These are phyloP conservation scores for Clunio marinus DNA, from an alignment of 2,888 invertebrate genomes.

Conservation along the genomic window DNA sequence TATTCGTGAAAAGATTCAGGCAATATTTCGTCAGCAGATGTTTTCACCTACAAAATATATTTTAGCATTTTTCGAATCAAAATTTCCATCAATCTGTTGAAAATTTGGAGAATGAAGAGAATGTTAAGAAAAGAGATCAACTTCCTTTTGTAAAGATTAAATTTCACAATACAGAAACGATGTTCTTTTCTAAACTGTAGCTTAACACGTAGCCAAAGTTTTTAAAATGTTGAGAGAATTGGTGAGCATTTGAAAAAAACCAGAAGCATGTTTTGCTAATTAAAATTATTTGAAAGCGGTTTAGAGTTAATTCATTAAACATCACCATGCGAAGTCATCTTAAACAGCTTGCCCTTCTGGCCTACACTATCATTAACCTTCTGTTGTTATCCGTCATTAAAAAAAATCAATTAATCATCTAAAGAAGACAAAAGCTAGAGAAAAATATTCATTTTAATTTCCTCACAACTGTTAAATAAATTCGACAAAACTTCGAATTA, in stretches of 20 bases:
- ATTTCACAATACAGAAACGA: constrained; percentile 16
- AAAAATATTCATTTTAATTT: not conserved
- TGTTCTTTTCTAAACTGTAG: too few species aligned
- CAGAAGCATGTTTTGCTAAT: too few species aligned
- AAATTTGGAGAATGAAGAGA: constrained; percentile 13
- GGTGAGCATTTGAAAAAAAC: too few species aligned
- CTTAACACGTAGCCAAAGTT: too few species aligned
- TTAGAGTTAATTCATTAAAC: too few species aligned
- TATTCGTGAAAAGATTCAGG: not conserved
- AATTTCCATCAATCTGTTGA: not conserved
- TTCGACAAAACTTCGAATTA: not conserved
- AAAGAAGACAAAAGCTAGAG: constrained; percentile 10
- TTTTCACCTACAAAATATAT: constrained; percentile 1
- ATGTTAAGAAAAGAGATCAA: not conserved
- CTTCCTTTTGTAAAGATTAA: constrained; percentile 21
- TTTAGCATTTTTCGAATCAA: not conserved
- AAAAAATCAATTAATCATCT: constrained; percentile 25
- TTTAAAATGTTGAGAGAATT: too few species aligned
- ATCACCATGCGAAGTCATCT: too few species aligned
- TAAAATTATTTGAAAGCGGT: too few species aligned
- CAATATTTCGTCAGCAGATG: constrained; percentile 25
- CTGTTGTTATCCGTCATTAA: not conserved
- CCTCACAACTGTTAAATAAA: not conserved
- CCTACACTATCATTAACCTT: constrained; percentile 5
- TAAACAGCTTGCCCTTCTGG: constrained; percentile 31